Evolutionary conservation across 2,797 vertebrate species (phyloP), one percentile per base, ranked within the genome.

Genomic region (Megaceryle alcyon): DNA sequence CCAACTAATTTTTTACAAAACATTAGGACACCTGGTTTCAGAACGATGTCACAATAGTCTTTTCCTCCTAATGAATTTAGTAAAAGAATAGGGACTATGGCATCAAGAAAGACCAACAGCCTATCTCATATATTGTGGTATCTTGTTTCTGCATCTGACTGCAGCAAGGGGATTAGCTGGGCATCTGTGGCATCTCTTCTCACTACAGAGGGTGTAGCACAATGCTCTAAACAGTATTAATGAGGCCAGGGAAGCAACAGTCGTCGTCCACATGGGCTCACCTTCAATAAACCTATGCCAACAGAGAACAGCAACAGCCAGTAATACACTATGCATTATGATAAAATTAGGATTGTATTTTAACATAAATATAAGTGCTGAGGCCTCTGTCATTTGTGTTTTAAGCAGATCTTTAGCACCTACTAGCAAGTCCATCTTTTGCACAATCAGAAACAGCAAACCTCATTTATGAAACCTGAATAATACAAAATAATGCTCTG

Each of bases 1-100:
- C 14, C 20, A 90, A 81, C 22, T 57, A 9, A 73, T 94, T 83
- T 96, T 73, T 95, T 78, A 69, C 31, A 94, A 82, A 44, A 92
- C 19, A 61, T 43, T n/a, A 48, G 59, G 39, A 94, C 65, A 65
- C 22, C 14, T 76, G 16, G 14, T 75, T 95, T 86, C 51, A 63
- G 26, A 89, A 65, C 37, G 44, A 21, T 65, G 56, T 69, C 75
- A 82, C 12, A 66, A 61, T 4, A 65, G 31, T 31, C n/a, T 90
- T 92, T 88, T 73, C n/a, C 35, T 83, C 57, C 37, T 33, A 86
- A 69, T 43, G 26, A 87, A 89, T 66, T 60, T 73, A 69, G 35
- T 91, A 48, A 69, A 86, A 39, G 49, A 83, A 64, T 13, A 85
- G 8, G 8, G 49, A 69, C n/a, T 59, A 31, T 3, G 22, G 8